Conservation (phyloP, 2,113 vertebrate species). For the Oreochromis aureus region DNA sequence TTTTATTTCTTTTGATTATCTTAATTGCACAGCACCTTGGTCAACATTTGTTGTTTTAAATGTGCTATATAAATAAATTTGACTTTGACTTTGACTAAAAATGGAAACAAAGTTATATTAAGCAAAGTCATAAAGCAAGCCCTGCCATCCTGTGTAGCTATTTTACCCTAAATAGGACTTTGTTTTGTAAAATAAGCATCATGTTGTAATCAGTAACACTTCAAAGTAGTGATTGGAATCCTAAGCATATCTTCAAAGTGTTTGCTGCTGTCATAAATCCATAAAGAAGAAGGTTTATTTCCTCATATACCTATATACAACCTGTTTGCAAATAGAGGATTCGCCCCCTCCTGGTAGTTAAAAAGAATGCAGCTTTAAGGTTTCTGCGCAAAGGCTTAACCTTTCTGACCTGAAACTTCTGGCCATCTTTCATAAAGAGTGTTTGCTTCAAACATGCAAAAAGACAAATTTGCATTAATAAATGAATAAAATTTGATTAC, state of each 20-base stretch:
- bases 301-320: background rate
- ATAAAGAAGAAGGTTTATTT: background rate
- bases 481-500: background rate
- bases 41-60: background rate
- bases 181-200: background rate
- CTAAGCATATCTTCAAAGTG: background rate
- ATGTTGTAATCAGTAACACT: background rate
- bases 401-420: background rate
- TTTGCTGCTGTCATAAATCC: background rate
- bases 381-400: background rate
- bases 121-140: background rate
- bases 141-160: background rate
- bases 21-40: background rate
- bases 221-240: background rate
- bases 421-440: background rate
- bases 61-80: background rate
- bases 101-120: background rate
- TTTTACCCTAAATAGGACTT: background rate
- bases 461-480: background rate
- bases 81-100: background rate
- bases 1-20: background rate
- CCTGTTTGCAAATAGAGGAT: background rate
- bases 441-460: background rate
- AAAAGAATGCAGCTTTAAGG: background rate
- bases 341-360: background rate